Conservation (phyloP, 2,888 invertebrate genomes). For the Plebejus argus region DNA sequence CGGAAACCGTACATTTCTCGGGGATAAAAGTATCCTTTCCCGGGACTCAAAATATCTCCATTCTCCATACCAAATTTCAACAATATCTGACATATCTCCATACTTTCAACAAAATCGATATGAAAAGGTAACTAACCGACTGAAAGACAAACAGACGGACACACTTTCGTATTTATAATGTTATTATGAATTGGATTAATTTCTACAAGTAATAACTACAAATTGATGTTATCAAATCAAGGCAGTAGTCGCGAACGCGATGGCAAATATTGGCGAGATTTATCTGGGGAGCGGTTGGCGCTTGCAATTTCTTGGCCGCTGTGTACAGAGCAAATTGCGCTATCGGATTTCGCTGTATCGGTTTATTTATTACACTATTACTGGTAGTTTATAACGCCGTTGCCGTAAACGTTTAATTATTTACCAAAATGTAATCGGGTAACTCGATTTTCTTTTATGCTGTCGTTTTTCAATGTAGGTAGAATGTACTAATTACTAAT, state of each 20-base stretch:
- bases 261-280: not conserved
- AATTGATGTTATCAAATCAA: not conserved
- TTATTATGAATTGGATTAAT: not conserved
- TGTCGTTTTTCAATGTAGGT: not conserved
- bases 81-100: too few relatives aligned
- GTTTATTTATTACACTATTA: constrained; percentile 15
- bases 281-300: not conserved
- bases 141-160: too few relatives aligned
- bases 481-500: too few relatives aligned
- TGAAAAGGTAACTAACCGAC: too few relatives aligned
- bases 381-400: not conserved
- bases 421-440: not conserved
- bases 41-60: too few relatives aligned
- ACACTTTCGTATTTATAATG: too few relatives aligned
- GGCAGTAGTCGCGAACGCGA: not conserved
- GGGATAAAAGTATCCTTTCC: too few relatives aligned
- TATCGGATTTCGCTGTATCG: constrained; percentile 17
- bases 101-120: too few relatives aligned
- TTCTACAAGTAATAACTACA: not conserved
- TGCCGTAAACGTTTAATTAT: constrained; percentile 2
- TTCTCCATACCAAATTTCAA: too few relatives aligned
- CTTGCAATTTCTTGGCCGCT: constrained; percentile 27
- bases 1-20: too few relatives aligned
- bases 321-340: constrained; percentile 13
- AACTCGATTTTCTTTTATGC: not conserved